Evolutionary conservation across 92 coral and sea anemone species (phyloP), one percentile per base, ranked within the genome.

Genomic region (Actinernus sp.): DNA sequence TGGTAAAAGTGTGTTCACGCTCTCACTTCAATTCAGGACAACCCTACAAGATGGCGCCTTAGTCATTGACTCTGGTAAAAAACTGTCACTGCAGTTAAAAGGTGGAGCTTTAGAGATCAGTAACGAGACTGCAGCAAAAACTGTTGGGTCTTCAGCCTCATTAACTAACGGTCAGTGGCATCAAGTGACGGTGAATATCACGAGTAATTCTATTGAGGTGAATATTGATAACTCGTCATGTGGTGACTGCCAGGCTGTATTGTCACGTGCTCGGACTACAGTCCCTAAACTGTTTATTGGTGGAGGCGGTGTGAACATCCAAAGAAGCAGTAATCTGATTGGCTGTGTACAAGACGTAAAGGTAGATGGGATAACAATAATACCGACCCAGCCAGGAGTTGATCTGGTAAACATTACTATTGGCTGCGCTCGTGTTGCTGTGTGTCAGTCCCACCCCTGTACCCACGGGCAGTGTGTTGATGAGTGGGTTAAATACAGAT

Each of bases 21-120:
- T 94, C 16, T 88, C 89, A n/a, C 73, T 94, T 18, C 88, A 89
- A 76, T 94, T 91, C 36, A 81, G 91, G 58, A 94, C 98, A 19
- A 91, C 90, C 17, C 82, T 83, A 3, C 51, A 27, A 7, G 45
- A 76, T 25, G 92, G 97, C 34, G 76, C 84, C 24, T 29, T 94
- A 31, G 84, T 62, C 23, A 74, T 73, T 8, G 92, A 94, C 68
- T 55, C 89, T 19, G 44, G 19, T 7, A 65, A 59, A n/a, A 60
- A 31, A 18, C 52, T 92, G 48, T 44, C 55, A 46, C 45, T 94
- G 50, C 77, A 67, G 10, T 74, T 94, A 11, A 76, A 73, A n/a
- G 76, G 45, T 1, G 73, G 70, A 13, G 58, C 52, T 19, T 26
- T 92, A 5, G 63, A 57, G 57, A 22, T 92, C 14, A 18, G 16